These are phyloP conservation scores for Polymixis flavicincta DNA, from an alignment of 2,888 invertebrate genomes.

Conservation along the genomic window DNA sequence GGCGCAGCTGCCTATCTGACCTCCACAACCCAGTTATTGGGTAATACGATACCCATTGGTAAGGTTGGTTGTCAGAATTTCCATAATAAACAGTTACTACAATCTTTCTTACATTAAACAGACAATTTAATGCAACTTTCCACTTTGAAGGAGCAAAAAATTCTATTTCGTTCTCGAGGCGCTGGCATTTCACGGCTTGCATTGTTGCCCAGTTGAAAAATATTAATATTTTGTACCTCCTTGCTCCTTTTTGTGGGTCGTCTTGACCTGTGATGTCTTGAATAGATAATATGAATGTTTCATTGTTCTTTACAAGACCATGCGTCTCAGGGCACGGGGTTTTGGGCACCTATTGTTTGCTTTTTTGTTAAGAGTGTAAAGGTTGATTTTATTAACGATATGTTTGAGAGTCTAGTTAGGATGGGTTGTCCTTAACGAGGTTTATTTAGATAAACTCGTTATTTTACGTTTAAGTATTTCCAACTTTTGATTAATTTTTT, in stretches of 20 bases:
- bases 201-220: constrained; percentile 70
- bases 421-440: constrained; percentile 13
- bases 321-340: constrained; percentile 63
- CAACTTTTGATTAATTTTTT: too few species aligned
- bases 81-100: background rate
- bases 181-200: constrained; percentile 51
- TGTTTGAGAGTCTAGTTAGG: constrained; percentile 21
- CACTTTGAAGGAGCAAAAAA: constrained; percentile 19
- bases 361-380: constrained; percentile 50
- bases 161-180: constrained; percentile 21
- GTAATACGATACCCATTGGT: too few species aligned
- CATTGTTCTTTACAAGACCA: constrained; percentile 72
- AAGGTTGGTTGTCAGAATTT: too few species aligned
- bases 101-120: constrained; percentile 13
- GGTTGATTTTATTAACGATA: constrained; percentile 59
- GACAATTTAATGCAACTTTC: constrained; percentile 26
- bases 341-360: constrained; percentile 64
- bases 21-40: too few species aligned
- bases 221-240: constrained; percentile 72
- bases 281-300: constrained; percentile 75
- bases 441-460: background rate
- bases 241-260: constrained; percentile 64
- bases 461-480: too few species aligned
- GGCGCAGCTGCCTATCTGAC: too few species aligned
- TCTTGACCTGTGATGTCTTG: constrained; percentile 76